phyloP scores from a whole-genome alignment of 2,113 vertebrate genomes.

The Neolamprologus sp. region DNA sequence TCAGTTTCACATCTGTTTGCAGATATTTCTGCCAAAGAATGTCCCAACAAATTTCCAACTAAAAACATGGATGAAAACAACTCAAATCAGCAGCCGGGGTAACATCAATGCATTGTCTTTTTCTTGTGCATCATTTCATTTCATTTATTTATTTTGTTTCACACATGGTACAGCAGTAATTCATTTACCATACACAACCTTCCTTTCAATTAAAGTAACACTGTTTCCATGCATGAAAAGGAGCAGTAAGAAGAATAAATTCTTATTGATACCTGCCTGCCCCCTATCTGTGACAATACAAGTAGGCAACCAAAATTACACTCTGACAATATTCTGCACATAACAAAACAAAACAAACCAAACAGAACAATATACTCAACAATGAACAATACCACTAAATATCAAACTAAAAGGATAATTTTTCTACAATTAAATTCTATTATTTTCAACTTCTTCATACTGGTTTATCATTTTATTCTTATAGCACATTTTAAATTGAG shows the following conservation, averaged over 20 bases:
- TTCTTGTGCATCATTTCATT: not conserved
- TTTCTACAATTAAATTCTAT: not conserved
- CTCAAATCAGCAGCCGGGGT: not conserved
- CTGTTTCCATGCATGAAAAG: not conserved
- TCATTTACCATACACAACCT: not conserved
- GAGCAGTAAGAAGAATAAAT: not conserved
- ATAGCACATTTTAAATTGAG: not conserved
- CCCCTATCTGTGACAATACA: not conserved
- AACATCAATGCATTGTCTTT: not conserved
- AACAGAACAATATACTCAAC: not conserved
- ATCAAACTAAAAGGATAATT: not conserved
- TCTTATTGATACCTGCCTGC: not conserved
- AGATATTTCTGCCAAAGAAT: not conserved
- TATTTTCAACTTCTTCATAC: not conserved
- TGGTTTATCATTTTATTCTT: not conserved
- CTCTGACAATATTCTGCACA: not conserved
- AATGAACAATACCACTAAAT: not conserved
- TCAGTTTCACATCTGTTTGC: not conserved
- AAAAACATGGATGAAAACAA: not conserved
- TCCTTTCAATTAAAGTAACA: not conserved
- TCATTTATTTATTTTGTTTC: not conserved
- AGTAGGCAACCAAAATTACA: not conserved
- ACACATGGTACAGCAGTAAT: not conserved
- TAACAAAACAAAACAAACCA: not conserved
- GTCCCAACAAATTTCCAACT: not conserved